phyloP scores from a whole-genome alignment of 2,888 invertebrate species.

The Lasioglossum marginatum region DNA sequence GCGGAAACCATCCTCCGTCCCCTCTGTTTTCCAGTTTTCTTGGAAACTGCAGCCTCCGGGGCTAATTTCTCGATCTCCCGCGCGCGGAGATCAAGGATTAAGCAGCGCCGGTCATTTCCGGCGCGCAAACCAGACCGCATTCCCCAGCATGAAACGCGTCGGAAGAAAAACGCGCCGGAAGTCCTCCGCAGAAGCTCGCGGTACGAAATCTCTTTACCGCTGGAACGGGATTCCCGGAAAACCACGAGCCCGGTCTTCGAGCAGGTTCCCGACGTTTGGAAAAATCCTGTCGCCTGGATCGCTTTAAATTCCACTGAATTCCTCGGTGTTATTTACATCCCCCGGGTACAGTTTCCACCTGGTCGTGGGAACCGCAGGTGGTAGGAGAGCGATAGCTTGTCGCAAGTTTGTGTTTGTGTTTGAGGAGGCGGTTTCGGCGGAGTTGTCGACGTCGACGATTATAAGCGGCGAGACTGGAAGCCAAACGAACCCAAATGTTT shows the following conservation, averaged over 20 bases:
- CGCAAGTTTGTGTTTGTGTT: not conserved
- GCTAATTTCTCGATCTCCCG: not conserved
- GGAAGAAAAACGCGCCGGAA: not conserved
- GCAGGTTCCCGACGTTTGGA: not conserved
- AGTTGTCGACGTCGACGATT: not conserved
- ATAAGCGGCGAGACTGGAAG: conserved; percentile 3
- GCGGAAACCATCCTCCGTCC: not conserved
- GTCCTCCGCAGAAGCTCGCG: not conserved
- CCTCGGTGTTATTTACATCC: not conserved
- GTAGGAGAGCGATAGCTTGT: not conserved
- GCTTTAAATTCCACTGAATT: not conserved
- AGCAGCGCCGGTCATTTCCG: not conserved
- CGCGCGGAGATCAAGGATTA: not conserved
- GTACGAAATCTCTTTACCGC: not conserved
- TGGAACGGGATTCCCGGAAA: not conserved
- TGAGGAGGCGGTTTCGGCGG: not conserved
- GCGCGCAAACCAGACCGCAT: not conserved
- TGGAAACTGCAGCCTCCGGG: not conserved
- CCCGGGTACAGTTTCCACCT: not conserved
- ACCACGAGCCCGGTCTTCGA: not conserved
- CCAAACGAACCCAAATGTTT: conserved; percentile 39
- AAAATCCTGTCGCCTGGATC: not conserved
- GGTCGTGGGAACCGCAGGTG: not conserved
- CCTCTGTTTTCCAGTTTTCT: not conserved
- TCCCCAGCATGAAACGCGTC: not conserved